Percentiles rank a stretch among this genome's conserved stretches.
Conservation (phyloP, 2,797 vertebrate genomes). For the Tiaroga cobitis region DNA sequence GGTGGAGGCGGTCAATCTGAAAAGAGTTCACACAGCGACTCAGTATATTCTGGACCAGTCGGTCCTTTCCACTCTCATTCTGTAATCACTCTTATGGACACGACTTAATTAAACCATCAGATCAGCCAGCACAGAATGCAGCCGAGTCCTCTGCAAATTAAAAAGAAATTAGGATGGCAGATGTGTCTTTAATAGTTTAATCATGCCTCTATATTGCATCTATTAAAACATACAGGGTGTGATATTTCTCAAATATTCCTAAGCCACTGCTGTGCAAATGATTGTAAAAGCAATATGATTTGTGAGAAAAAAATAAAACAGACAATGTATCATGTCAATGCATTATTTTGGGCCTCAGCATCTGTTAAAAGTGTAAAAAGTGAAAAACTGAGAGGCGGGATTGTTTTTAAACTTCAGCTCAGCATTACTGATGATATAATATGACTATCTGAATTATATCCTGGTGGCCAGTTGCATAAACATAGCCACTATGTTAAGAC, state of each 20-base stretch:
- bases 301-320: neutral
- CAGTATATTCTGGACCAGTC: conserved; percentile 59
- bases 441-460: neutral
- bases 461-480: neutral
- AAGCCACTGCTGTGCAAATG: conserved; percentile 30
- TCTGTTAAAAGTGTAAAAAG: conserved; percentile 41
- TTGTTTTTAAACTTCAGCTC: neutral
- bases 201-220: conserved; percentile 72
- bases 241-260: conserved; percentile 64
- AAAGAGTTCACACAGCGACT: conserved; percentile 15
- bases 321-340: conserved; percentile 62
- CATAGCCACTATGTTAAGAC: neutral
- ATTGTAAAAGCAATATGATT: neutral
- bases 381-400: neutral
- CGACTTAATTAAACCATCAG: conserved; percentile 78
- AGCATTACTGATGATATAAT: neutral
- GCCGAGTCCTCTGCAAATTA: conserved; percentile 75
- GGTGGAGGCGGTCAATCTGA: neutral
- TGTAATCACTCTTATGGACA: conserved; percentile 71
- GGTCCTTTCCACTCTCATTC: conserved; percentile 44
- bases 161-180: conserved; percentile 79
- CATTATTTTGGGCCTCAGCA: conserved; percentile 57
- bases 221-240: conserved; percentile 65
- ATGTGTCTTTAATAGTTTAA: conserved; percentile 81
- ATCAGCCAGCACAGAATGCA: conserved; percentile 68